Evolutionary conservation across 2,797 vertebrate species (phyloP).

Genomic region (Tarsius wallacei): DNA sequence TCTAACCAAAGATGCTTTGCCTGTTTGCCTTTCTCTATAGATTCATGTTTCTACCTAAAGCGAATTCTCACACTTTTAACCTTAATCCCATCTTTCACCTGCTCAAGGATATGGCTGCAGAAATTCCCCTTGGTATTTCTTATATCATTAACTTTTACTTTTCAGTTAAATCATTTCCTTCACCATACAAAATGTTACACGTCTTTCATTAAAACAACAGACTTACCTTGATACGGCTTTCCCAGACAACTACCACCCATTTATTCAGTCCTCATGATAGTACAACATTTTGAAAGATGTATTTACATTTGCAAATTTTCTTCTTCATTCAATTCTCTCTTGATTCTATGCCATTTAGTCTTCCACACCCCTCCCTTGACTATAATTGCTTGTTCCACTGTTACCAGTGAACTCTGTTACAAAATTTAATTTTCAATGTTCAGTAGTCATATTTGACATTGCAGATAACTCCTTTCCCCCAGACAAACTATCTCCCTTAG

Average conservation of each 20-base stretch:
- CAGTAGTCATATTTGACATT: background rate
- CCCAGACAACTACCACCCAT: background rate
- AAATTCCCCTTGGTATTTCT: background rate
- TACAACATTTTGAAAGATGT: background rate
- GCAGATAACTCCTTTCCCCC: background rate
- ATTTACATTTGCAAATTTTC: background rate
- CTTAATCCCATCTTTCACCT: background rate
- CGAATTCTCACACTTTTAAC: background rate
- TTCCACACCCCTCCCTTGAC: background rate
- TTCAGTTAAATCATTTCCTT: background rate
- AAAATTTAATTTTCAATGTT: background rate
- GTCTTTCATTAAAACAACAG: conserved; percentile 5
- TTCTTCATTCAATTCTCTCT: background rate
- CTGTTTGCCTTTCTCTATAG: background rate
- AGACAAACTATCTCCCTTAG: background rate
- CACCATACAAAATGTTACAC: background rate
- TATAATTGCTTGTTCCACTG: background rate
- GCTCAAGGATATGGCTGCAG: background rate
- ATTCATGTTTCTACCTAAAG: background rate
- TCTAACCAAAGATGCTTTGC: background rate
- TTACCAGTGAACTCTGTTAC: background rate
- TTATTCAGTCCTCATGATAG: background rate
- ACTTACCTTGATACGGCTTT: background rate
- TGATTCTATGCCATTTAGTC: background rate
- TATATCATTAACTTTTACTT: background rate